Percentiles rank a stretch among this genome's conserved stretches.
phyloP scores from a whole-genome alignment of 64 coral and sea anemone species.

The Trachythela sp. region DNA sequence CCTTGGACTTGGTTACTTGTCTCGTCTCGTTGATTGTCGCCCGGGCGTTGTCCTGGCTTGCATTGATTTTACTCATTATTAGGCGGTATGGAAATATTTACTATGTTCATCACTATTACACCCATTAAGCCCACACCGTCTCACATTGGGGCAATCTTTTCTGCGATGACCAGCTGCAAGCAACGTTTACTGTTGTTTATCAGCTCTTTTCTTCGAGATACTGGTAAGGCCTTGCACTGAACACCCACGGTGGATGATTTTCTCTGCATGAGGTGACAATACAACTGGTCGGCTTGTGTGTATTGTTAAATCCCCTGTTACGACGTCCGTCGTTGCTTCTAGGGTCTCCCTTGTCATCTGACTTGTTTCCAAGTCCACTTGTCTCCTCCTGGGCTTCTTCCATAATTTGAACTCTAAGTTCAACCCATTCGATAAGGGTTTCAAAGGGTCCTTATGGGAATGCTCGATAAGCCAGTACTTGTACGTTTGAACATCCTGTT shows the following conservation, averaged over 20 bases:
- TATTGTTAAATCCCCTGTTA: slow-evolving; percentile 13
- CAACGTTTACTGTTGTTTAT: slow-evolving; percentile 33
- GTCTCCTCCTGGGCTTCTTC: slow-evolving; percentile 48
- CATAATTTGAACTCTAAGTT: slow-evolving; percentile 44
- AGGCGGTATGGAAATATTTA: slow-evolving; percentile 33
- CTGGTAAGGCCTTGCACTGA: slow-evolving; percentile 46
- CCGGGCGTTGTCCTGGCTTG: too few relatives aligned
- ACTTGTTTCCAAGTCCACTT: neutral
- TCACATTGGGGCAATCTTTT: slow-evolving; percentile 29
- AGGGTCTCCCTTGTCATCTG: neutral
- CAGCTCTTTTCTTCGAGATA: slow-evolving; percentile 34
- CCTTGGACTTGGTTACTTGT: neutral
- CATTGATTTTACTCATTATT: neutral
- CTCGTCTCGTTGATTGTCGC: neutral
- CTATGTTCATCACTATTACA: slow-evolving; percentile 39
- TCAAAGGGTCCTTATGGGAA: slow-evolving; percentile 41
- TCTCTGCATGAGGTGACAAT: slow-evolving; percentile 42
- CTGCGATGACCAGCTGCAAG: slow-evolving; percentile 53
- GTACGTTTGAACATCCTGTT: slow-evolving; percentile 49
- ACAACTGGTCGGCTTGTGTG: slow-evolving; percentile 27
- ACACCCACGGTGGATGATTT: slow-evolving; percentile 45
- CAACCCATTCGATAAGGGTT: slow-evolving; percentile 51
- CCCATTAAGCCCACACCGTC: slow-evolving; percentile 44
- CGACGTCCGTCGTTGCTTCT: neutral
- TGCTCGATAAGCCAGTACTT: slow-evolving; percentile 40